Evolutionary conservation across 2,888 invertebrate genomes (phyloP).

Genomic region (Gymnocheta viridis): DNA sequence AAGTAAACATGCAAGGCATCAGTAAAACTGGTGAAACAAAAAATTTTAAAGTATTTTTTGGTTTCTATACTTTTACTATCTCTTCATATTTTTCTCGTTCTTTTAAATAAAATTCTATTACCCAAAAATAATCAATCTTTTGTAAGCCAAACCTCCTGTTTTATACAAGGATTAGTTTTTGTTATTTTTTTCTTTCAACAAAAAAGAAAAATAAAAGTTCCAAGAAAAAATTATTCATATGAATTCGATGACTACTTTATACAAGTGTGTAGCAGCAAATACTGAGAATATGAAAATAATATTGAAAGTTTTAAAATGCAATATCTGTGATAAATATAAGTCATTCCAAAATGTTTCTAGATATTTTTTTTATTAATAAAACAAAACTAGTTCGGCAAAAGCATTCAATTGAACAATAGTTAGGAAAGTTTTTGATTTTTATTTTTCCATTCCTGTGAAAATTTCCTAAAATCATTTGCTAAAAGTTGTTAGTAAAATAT

Average conservation of each 20-base stretch:
- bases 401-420: no score
- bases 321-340: no score
- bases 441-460: no score
- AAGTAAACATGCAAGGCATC: neutral
- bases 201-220: neutral
- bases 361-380: no score
- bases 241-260: neutral
- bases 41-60: neutral
- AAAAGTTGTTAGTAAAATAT: no score
- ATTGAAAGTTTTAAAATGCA: neutral
- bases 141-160: neutral
- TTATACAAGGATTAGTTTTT: neutral
- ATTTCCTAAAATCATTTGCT: no score
- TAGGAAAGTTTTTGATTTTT: no score
- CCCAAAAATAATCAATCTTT: slow-evolving; percentile 35
- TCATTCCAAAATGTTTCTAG: no score
- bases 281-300: neutral
- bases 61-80: neutral
- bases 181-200: neutral
- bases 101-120: neutral
- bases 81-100: neutral
- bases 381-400: no score
- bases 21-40: neutral
- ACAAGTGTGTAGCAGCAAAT: neutral
- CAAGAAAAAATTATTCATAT: neutral